Base-by-base conservation (phyloP, 2,113 vertebrate genomes). In the Sceloporus undulatus region DNA sequence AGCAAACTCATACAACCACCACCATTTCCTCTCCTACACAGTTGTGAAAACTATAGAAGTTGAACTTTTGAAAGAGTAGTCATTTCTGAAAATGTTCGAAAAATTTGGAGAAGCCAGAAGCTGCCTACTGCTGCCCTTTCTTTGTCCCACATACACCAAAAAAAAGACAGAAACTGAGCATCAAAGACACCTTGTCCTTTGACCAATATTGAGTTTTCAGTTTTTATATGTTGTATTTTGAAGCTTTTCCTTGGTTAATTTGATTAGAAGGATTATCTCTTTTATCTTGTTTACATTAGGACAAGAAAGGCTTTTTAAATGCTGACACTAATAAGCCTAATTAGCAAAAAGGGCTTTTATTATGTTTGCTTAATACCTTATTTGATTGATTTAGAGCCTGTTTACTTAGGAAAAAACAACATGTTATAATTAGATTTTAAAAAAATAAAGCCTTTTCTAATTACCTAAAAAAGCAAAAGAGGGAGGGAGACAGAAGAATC, bases 251-350 rank as follows among this genome's bases (percentile, higher is more conserved):
- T 83, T 54, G 66, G 71, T 62, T 83, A 88, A 88, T 68, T 78
- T 83, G 87, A 40, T 88, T 88, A 74, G 74, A 54, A 83, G 42
- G 80, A 83, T 83, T 76, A 76, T 88, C 71, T 75, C 79, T 88
- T 83, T 88, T 82, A 83, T 88, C 79, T 68, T 83, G 73, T 77
- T 77, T 88, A 18, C 70, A 68, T 82, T 76, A 66, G 74, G 34
- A 88, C 73, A 77, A 68, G 48, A 83, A 66, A 68, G 14, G 21
- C 19, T 87, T 82, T 82, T 68, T 66, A 42, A 54, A 11, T 29
- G 62, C 73, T 88, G 87, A 82, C 80, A 76, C 87, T 82, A 83
- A 83, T 88, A 82, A 77, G 73, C 81, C 87, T 77, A 88, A 88
- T 83, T 88, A 88, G 62, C 40, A 54, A 76, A 88, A 66, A n/a